A percentile compares a stretch with the other conserved stretches of the same genome.
phyloP scores from a whole-genome alignment of 1,140 invertebrate species.

The Solenopsis fugax region DNA sequence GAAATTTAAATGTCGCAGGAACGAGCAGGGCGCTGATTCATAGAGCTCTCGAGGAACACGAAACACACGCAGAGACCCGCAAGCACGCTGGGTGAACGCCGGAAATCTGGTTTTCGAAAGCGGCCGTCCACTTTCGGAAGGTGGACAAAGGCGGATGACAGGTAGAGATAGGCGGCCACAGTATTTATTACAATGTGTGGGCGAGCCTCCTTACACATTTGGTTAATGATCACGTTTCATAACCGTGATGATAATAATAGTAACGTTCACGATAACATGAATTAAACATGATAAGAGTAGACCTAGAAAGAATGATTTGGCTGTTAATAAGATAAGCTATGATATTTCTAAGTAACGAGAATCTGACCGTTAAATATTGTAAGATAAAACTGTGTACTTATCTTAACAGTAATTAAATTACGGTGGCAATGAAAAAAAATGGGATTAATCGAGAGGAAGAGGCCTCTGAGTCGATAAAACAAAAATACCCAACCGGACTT shows the following conservation, averaged over 20 bases:
- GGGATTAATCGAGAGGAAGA: not conserved
- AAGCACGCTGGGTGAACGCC: not conserved
- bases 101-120: slow-evolving; percentile 51
- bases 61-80: slow-evolving; percentile 27
- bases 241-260: slow-evolving; percentile 15
- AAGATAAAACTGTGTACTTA: slow-evolving; percentile 1
- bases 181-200: slow-evolving; percentile 38
- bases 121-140: slow-evolving; percentile 12
- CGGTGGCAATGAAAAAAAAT: not conserved
- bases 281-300: slow-evolving; percentile 26
- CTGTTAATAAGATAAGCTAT: slow-evolving; percentile 6
- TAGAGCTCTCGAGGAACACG: slow-evolving; percentile 34
- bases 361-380: slow-evolving; percentile 3
- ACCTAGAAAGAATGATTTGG: not conserved
- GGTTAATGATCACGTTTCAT: slow-evolving; percentile 24
- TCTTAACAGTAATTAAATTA: slow-evolving; percentile 44
- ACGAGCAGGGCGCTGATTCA: slow-evolving; percentile 49
- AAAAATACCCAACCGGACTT: slow-evolving; percentile 9
- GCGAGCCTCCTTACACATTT: not conserved
- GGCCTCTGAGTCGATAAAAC: not conserved
- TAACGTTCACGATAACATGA: slow-evolving; percentile 10
- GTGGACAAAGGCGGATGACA: not conserved
- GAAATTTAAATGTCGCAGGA: slow-evolving; percentile 61
- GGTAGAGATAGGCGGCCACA: not conserved
- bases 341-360: not conserved